These are phyloP conservation scores for Plusia festucae DNA, from an alignment of 2,888 invertebrate genomes.

Conservation along the genomic window DNA sequence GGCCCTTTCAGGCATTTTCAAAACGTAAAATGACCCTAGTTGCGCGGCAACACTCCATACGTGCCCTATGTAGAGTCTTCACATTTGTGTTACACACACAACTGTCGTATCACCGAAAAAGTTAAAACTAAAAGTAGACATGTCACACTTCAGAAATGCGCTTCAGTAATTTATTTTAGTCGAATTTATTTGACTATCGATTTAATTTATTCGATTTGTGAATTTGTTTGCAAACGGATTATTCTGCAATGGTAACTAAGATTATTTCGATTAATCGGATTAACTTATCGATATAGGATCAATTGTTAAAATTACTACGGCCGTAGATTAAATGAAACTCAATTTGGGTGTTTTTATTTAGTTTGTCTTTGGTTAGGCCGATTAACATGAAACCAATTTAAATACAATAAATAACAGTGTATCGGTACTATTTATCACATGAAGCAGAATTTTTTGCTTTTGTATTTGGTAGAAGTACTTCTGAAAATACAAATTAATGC, in stretches of 20 bases:
- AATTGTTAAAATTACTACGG: constrained; percentile 45
- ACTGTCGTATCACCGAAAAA: neutral
- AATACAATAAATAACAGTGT: neutral
- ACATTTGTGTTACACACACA: too few relatives aligned
- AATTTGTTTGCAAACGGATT: constrained; percentile 34
- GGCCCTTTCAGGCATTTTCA: too few relatives aligned
- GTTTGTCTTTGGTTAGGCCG: constrained; percentile 20
- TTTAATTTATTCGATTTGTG: constrained; percentile 36
- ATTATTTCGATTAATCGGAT: constrained; percentile 48
- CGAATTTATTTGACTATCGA: constrained; percentile 12
- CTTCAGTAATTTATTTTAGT: constrained; percentile 18
- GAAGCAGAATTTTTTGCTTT: too few relatives aligned
- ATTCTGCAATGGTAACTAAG: constrained; percentile 43
- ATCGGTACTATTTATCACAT: neutral
- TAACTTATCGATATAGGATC: constrained; percentile 48
- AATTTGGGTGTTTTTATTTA: constrained; percentile 39
- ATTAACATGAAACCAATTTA: constrained; percentile 13
- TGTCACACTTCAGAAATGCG: neutral
- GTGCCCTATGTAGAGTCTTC: too few relatives aligned
- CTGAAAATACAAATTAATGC: too few relatives aligned
- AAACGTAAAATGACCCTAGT: too few relatives aligned
- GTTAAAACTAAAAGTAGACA: neutral
- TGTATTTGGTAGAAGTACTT: too few relatives aligned
- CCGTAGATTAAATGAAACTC: constrained; percentile 43
- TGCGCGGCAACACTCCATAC: too few relatives aligned